A percentile compares a stretch with the other conserved stretches of the same genome.
phyloP scores from a whole-genome alignment of 1,140 invertebrate genomes.

The Leptonema lineaticorne region DNA sequence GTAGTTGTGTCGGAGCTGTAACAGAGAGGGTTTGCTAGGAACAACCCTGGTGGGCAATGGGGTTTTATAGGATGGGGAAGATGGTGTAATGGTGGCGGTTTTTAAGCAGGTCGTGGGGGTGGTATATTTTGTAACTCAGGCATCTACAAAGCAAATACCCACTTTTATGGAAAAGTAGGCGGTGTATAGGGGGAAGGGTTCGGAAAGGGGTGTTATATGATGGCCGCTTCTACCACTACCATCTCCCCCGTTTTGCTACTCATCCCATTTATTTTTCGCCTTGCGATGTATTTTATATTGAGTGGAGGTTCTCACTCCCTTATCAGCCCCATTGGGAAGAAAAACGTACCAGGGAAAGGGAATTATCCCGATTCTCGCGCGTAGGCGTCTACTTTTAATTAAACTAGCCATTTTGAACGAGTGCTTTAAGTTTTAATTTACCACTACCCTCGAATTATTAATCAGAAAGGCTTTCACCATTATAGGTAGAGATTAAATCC shows the following conservation, averaged over 20 bases:
- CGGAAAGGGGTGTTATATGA: conserved; percentile 11
- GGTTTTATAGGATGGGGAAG: background rate
- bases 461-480: conserved; percentile 23
- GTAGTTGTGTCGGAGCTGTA: conserved; percentile 30
- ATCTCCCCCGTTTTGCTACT: background rate
- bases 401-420: conserved; percentile 40
- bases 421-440: conserved; percentile 40
- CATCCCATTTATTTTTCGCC: background rate
- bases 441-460: conserved; percentile 36
- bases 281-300: background rate
- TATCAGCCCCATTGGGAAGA: background rate
- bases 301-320: background rate
- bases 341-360: background rate
- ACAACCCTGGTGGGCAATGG: too few relatives aligned
- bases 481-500: background rate
- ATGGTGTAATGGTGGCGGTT: background rate
- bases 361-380: conserved; percentile 19
- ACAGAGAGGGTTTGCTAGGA: conserved; percentile 14
- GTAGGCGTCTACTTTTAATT: conserved; percentile 41
- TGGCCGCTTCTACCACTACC: background rate
- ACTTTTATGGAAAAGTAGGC: conserved; percentile 19
- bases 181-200: conserved; percentile 20
- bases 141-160: conserved; percentile 24
- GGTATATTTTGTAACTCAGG: conserved; percentile 15
- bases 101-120: conserved; percentile 7